Conservation (phyloP, 2,797 vertebrate genomes). For the Gambelia wislizenii region DNA sequence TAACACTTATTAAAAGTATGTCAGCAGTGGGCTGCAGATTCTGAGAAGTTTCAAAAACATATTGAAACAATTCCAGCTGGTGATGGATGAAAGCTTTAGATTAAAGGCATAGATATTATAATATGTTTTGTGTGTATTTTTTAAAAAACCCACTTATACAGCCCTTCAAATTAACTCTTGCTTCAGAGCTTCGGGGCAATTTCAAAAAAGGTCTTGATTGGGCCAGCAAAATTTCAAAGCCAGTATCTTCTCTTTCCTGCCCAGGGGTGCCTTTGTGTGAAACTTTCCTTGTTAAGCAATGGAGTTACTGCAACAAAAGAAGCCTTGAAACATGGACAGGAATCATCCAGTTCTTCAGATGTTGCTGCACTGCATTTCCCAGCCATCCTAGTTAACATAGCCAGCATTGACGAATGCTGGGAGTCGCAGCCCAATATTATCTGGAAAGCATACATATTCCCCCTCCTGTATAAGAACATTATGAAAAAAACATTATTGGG, state of each 20-base stretch:
- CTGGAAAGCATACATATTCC: too few relatives aligned
- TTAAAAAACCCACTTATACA: slow-evolving; percentile 70
- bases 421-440: too few relatives aligned
- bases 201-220: slow-evolving; percentile 52
- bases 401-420: too few relatives aligned
- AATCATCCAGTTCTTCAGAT: too few relatives aligned
- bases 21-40: slow-evolving; percentile 36
- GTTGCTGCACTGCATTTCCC: too few relatives aligned
- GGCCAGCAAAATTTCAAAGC: slow-evolving; percentile 59
- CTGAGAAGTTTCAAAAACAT: slow-evolving; percentile 51
- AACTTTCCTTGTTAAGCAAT: slow-evolving; percentile 71
- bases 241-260: slow-evolving; percentile 63
- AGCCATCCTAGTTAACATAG: too few relatives aligned
- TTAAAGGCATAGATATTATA: slow-evolving; percentile 56
- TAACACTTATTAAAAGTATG: slow-evolving; percentile 3
- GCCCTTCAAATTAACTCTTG: slow-evolving; percentile 59
- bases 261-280: slow-evolving; percentile 59
- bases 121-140: slow-evolving; percentile 40
- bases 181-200: slow-evolving; percentile 62
- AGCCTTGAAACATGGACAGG: slow-evolving; percentile 48
- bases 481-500: slow-evolving; percentile 61
- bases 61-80: slow-evolving; percentile 49
- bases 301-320: slow-evolving; percentile 62
- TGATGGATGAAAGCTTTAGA: slow-evolving; percentile 63
- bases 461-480: not conserved